Base-by-base conservation (phyloP, 2,797 vertebrate genomes). In the Gallinago solitaria region DNA sequence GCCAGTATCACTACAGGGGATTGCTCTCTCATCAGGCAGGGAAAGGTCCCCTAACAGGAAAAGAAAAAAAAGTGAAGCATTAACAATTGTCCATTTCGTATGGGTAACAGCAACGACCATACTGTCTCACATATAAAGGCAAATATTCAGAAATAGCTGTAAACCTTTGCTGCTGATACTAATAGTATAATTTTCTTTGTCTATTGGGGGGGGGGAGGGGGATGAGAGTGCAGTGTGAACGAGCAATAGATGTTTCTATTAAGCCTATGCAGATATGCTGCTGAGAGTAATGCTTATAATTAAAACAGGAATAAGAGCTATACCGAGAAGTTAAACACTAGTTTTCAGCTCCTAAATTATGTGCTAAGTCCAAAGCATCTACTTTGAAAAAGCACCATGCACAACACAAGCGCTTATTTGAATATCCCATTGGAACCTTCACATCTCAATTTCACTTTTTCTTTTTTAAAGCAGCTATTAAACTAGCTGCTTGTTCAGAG, bases 11-110 rank as follows among this genome's bases (percentile, higher is more conserved):
- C 77, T 70, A 37, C 12, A 57, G 71, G 37, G 68, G 35, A 30
- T 82, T 75, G 63, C 83, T 82, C 5, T 56, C 90, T 86, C 82
- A 51, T 53, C 87, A 84, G 91, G 32, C 8, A 71, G 60, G 12
- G 68, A 74, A 81, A 95, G 92, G 50, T 93, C 85, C 18, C 96
- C 98, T 98, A 64, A 28, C 3, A 93, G 73, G 93, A 41, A 6
- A 67, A 25, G 60, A 41, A 33, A 77, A 30, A 77, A 30, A 11
- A 39, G 12, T 2, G 7, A 65, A 25, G 15, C 9, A 43, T 67
- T 45, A 84, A 78, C 10, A 71, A 61, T 2, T 65, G 30, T 32
- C 28, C 5, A 9, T 48, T 78, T 48, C 30, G 30, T 12, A 16
- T 1, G 16, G 32, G 4, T n/a, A 87, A 35, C 14, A 83, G 56